A percentile compares a stretch with the other conserved stretches of the same genome.
These are phyloP conservation scores for Syngnathus typhle DNA, from an alignment of 2,113 vertebrate genomes.

Conservation along the genomic window DNA sequence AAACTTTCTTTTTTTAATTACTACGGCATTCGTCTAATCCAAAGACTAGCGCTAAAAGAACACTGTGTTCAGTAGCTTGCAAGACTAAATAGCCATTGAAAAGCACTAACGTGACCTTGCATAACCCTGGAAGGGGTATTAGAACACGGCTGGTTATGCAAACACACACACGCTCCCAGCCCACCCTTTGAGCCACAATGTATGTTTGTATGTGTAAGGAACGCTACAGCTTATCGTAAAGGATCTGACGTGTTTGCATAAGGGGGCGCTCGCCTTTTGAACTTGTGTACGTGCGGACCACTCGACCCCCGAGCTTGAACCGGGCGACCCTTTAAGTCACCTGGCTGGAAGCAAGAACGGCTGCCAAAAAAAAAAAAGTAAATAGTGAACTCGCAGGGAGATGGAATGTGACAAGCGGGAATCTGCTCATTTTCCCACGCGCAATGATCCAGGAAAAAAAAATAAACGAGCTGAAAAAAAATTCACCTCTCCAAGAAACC, in stretches of 20 bases:
- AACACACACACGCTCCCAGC: not conserved
- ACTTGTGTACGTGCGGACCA: slow-evolving; percentile 1
- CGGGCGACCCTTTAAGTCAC: slow-evolving; percentile 39
- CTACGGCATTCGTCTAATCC: not conserved
- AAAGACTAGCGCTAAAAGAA: not conserved
- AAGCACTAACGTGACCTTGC: slow-evolving; percentile 11
- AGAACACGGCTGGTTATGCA: not conserved
- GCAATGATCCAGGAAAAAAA: slow-evolving; percentile 2
- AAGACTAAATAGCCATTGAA: slow-evolving; percentile 3
- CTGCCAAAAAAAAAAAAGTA: slow-evolving; percentile 28
- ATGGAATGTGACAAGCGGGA: slow-evolving; percentile 40
- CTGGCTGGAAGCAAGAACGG: slow-evolving; percentile 18
- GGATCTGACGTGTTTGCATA: not conserved
- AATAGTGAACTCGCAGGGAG: slow-evolving; percentile 16
- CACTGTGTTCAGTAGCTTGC: slow-evolving; percentile 6
- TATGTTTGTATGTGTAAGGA: slow-evolving; percentile 15
- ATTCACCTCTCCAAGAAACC: not conserved
- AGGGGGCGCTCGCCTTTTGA: not conserved
- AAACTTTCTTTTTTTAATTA: slow-evolving; percentile 2
- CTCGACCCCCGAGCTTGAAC: slow-evolving; percentile 43
- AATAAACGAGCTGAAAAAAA: not conserved
- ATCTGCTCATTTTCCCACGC: slow-evolving; percentile 42
- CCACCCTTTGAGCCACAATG: not conserved
- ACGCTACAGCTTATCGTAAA: slow-evolving; percentile 1
- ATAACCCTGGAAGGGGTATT: slow-evolving; percentile 16